phyloP scores from a whole-genome alignment of 2,113 vertebrate species.

The Sylvietta virens region DNA sequence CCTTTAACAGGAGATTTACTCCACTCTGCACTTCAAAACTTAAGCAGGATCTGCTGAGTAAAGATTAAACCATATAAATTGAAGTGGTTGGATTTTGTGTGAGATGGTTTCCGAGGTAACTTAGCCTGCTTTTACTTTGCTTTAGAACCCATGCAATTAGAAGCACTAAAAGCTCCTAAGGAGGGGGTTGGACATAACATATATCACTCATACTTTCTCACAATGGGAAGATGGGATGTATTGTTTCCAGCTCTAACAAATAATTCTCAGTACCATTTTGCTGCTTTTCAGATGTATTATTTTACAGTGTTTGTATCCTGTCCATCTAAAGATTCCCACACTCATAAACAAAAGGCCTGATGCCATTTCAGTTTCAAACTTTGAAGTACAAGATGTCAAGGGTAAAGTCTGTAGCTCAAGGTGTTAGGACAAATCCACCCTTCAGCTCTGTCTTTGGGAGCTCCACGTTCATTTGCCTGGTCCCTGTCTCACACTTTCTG shows the following conservation, averaged over 20 bases:
- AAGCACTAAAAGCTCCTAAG: not conserved
- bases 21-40: not conserved
- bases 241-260: not conserved
- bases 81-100: not conserved
- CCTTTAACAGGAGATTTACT: not conserved
- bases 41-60: not conserved
- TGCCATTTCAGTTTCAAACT: not conserved
- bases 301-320: not conserved
- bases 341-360: not conserved
- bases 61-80: not conserved
- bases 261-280: not conserved
- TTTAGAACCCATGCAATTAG: not conserved
- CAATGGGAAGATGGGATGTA: not conserved
- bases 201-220: not conserved
- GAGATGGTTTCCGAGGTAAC: not conserved
- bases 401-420: not conserved
- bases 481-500: not conserved
- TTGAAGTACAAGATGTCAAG: not conserved
- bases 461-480: not conserved
- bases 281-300: not conserved
- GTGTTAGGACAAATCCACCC: not conserved
- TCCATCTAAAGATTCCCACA: not conserved
- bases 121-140: not conserved
- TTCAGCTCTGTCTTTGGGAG: not conserved
- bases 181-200: not conserved